A percentile compares a stretch with the other conserved stretches of the same genome.
Evolutionary conservation across 2,888 invertebrate species (phyloP).

Genomic region (Apantesis nais): DNA sequence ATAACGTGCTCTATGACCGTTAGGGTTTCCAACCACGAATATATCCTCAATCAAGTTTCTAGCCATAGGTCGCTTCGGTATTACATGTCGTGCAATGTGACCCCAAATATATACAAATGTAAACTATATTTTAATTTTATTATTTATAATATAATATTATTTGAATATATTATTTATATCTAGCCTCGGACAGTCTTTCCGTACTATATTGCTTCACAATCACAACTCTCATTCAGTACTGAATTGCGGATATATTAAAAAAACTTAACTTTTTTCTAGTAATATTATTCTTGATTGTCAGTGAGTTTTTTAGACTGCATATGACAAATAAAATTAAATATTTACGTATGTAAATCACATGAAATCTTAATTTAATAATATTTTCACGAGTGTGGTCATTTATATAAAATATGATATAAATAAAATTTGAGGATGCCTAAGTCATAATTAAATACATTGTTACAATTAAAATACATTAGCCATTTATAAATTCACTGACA

Average conservation of each 20-base stretch:
- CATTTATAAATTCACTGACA: conserved; percentile 18
- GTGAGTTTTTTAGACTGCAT: neutral
- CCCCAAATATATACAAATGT: conserved; percentile 49
- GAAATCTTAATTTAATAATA: conserved; percentile 7
- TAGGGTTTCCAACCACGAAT: neutral
- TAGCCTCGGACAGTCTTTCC: conserved; percentile 78
- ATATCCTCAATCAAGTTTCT: neutral
- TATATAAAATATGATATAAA: no score
- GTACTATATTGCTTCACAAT: conserved; percentile 69
- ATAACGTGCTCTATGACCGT: neutral
- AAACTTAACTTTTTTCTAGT: conserved; percentile 22
- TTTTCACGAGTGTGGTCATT: conserved; percentile 7
- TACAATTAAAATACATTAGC: neutral
- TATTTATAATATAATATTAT: conserved; percentile 46
- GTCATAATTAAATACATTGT: conserved; percentile 13
- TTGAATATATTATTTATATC: conserved; percentile 62
- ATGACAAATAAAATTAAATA: neutral
- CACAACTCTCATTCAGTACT: conserved; percentile 64
- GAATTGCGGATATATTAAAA: conserved; percentile 51
- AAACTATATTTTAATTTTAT: conserved; percentile 37
- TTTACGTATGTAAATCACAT: conserved; percentile 11
- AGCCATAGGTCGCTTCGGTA: conserved; percentile 16
- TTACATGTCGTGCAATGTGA: conserved; percentile 42
- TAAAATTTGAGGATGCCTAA: neutral
- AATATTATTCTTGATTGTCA: conserved; percentile 27